phyloP scores from a whole-genome alignment of 2,113 vertebrate genomes.

The Grallaria varia region DNA sequence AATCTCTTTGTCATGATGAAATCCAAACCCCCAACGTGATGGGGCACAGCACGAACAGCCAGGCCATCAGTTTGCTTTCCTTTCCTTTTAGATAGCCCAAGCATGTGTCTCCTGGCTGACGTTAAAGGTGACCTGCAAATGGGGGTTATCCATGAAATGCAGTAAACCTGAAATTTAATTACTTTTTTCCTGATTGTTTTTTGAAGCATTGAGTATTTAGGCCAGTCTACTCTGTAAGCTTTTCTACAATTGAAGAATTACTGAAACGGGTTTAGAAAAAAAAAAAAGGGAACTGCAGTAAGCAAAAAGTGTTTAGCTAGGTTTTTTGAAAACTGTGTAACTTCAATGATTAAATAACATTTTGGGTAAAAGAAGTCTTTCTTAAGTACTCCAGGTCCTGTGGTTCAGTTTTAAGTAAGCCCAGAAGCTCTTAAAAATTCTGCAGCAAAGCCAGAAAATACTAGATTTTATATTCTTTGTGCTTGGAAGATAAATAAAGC shows the following conservation, averaged over 20 bases:
- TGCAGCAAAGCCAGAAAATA: neutral
- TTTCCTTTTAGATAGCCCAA: constrained; percentile 34
- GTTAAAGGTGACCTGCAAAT: constrained; percentile 51
- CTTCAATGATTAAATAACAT: neutral
- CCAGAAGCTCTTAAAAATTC: neutral
- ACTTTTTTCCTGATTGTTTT: neutral
- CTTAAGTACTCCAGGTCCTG: neutral
- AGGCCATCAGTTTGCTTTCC: constrained; percentile 17
- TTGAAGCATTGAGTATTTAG: neutral
- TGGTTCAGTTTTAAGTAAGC: constrained; percentile 5
- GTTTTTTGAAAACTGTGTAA: neutral
- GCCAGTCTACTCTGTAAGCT: neutral
- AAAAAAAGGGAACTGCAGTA: neutral
- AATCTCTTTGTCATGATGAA: constrained; percentile 45
- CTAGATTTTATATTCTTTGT: neutral
- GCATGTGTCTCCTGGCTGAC: neutral
- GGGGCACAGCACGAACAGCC: neutral
- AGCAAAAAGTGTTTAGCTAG: neutral
- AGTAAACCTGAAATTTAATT: constrained; percentile 26
- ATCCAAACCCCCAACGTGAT: constrained; percentile 26
- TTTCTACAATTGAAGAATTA: neutral
- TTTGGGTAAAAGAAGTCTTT: neutral
- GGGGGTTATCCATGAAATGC: constrained; percentile 29
- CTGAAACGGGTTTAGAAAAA: neutral
- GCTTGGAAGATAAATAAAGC: constrained; percentile 18